A percentile compares a stretch with the other conserved stretches of the same genome.
phyloP scores from a whole-genome alignment of 2,797 vertebrate species.

The Gephyroberyx darwinii region DNA sequence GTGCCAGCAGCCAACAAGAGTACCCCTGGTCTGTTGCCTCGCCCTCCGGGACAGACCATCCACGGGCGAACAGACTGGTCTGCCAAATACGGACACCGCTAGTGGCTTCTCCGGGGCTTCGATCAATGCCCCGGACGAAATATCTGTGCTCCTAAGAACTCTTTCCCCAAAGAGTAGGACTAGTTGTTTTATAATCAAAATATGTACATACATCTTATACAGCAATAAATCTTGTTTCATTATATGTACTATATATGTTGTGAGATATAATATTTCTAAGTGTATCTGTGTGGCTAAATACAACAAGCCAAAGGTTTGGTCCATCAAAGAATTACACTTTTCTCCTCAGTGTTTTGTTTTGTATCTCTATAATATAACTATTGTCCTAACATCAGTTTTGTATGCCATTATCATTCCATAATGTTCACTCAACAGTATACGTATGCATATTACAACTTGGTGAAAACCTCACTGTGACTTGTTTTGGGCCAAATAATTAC shows the following conservation, averaged over 20 bases:
- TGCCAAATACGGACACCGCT: conserved; percentile 90
- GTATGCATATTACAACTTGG: conserved; percentile 61
- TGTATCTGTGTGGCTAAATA: conserved; percentile 61
- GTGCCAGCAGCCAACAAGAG: conserved; percentile 81
- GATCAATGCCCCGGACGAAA: conserved; percentile 7
- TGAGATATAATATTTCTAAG: conserved; percentile 62
- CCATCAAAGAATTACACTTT: conserved; percentile 15
- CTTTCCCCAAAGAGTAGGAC: conserved; percentile 74
- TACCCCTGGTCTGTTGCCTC: conserved; percentile 80
- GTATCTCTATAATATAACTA: conserved; percentile 49
- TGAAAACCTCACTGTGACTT: conserved; percentile 62
- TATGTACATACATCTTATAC: conserved; percentile 75
- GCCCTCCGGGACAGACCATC: conserved; percentile 82
- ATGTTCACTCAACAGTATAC: conserved; percentile 53
- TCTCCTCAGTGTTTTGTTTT: conserved; percentile 52
- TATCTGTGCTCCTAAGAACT: conserved; percentile 46
- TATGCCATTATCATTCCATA: conserved; percentile 50
- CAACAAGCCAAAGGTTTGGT: conserved; percentile 54
- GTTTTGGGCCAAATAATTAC: conserved; percentile 45
- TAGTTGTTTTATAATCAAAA: conserved; percentile 71
- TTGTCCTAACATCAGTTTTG: conserved; percentile 50
- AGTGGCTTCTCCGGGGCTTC: conserved; percentile 68
- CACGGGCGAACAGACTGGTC: conserved; percentile 92
- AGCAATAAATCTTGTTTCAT: conserved; percentile 80
- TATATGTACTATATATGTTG: conserved; percentile 69